Base-by-base conservation (phyloP, 2,113 vertebrate genomes). In the Platysternon megacephalum region DNA sequence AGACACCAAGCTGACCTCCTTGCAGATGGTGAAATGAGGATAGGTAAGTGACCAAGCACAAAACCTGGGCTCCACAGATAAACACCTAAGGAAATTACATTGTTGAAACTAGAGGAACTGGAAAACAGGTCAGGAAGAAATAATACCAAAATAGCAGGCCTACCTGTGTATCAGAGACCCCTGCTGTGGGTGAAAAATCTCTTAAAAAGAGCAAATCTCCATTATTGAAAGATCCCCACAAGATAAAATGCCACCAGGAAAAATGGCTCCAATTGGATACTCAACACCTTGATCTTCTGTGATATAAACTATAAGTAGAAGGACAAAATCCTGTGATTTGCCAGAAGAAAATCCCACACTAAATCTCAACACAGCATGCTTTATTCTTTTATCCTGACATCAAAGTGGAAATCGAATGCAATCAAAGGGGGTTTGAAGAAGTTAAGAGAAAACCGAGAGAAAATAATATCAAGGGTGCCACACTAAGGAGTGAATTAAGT, bases 51-150 rank as follows among this genome's bases (percentile, higher is more conserved):
- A 76, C 39, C 32, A 94, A 89, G 3, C 44, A n/a, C 65, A 84
- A 89, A 87, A 0, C 6, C 84, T 49, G n/a, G 7, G 78, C 79
- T 83, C 74, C 79, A 78, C 49, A 86, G 35, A 61, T 17, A 87
- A 4, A 80, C 48, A 97, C 14, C 80, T 89, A 35, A 52, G 91
- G 48, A 96, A 93, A 81, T 58, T 72, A 28, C 21, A 26, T 68
- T 93, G 28, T 29, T 94, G 86, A 90, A 90, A 82, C 7, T 39
- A 80, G 58, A 89, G 93, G 90, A 58, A 1, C 2, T 84, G 79
- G 42, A 83, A 85, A 90, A 49, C 29, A 92, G 17, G 85, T 87
- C 82, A 12, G 42, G 5, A 49, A 79, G 14, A 86, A 86, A 95
- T 65, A 32, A 32, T 52, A 93, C 52, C 49, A 83, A 42, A 93